Conservation (phyloP, 2,888 invertebrate genomes). For the Eulithis testata region DNA sequence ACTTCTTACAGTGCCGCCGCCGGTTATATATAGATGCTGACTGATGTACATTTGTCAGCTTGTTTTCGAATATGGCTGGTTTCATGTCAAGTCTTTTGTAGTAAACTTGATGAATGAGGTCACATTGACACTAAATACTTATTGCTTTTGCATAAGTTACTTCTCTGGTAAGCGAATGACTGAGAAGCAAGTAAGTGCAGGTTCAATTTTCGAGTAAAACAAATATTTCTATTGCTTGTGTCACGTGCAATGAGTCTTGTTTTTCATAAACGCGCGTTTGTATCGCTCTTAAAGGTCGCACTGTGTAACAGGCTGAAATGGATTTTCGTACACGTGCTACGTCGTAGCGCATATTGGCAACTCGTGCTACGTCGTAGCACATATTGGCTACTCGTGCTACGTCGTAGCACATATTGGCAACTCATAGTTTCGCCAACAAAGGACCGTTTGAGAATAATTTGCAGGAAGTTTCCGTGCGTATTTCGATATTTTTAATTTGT, state of each 20-base stretch:
- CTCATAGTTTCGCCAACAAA: no score
- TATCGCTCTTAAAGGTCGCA: no score
- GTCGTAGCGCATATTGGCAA: not conserved
- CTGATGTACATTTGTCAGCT: conserved; percentile 31
- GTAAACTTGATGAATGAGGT: conserved; percentile 4
- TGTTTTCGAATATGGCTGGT: conserved; percentile 26
- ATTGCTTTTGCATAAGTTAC: not conserved
- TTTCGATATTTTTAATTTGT: no score
- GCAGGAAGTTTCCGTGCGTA: no score
- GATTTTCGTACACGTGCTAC: not conserved
- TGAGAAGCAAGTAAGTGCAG: no score
- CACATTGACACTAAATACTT: conserved; percentile 10
- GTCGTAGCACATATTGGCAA: not conserved
- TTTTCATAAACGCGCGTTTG: no score
- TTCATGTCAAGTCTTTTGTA: not conserved
- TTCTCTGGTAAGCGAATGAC: no score
- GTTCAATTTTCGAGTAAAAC: no score
- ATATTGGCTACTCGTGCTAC: not conserved
- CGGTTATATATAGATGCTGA: conserved; percentile 16
- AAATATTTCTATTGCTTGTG: no score
- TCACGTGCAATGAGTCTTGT: no score
- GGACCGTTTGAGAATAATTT: no score
- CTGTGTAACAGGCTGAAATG: not conserved
- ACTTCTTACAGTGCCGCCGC: not conserved
- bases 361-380: not conserved